Base-by-base conservation (phyloP, 1,140 invertebrate genomes). In the Sogatella furcifera region DNA sequence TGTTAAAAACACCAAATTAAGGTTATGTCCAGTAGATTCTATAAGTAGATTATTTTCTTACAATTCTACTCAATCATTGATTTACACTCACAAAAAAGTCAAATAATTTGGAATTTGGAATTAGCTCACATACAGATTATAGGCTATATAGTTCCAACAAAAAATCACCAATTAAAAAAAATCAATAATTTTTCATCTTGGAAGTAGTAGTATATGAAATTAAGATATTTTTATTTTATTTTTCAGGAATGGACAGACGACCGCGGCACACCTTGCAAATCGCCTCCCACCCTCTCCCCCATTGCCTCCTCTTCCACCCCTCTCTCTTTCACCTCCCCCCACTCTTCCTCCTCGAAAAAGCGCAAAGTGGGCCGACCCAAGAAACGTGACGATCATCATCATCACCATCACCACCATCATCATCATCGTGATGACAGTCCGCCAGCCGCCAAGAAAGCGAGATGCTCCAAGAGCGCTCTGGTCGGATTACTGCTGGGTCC, bases 341-440 rank as follows among this genome's bases (percentile, higher is more conserved):
- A 43, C 54, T 72, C 67, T 1, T 74, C 70, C 38, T 78, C 78
- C 0, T 83, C 84, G 0, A 87, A 84, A 0, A 89, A 90, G 65
- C 90, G 90, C 8, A 92, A 92, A 76, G 88, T 89, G 1, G 88
- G 89, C 2, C 76, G 88, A 62, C 89, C 89, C 0, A 84, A 86
- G 57, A 90, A 90, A 67, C 75, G 79, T 60, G 80, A 77, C 15
- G 81, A 77, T 60, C 82, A 78, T 52, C 34, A 38, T 38, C 34
- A 38, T 13, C 34, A 38, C 11, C 34, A 38, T 13, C 34, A 38
- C 34, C 34, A 38, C 34, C 34, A 10, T 38, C 3, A 38, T 38
- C 34, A 38, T 38, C 34, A 38, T 38, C 75, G 70, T 42, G 73
- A 71, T 62, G 77, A 76, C 19, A 79, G 80, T 24, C 83, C 80